Evolutionary conservation across 1,140 invertebrate genomes (phyloP).

Genomic region (Drosophila littoralis): DNA sequence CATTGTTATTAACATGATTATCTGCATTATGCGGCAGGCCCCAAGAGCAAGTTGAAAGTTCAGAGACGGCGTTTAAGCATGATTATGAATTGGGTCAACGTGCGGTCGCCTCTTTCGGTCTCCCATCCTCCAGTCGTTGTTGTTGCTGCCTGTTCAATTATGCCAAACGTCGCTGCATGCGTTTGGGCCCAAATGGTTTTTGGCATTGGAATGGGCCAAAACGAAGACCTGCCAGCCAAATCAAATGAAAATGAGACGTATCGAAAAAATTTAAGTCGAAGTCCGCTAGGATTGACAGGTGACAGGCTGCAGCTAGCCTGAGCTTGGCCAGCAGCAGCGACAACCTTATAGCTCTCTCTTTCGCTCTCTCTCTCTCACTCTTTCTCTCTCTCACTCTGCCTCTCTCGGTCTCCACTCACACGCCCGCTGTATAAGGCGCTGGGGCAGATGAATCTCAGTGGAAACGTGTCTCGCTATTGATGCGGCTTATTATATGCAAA

Average conservation of each 20-base stretch:
- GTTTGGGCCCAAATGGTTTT: conserved; percentile 42
- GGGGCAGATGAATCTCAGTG: conserved; percentile 57
- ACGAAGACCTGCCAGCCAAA: conserved; percentile 62
- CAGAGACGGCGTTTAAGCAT: conserved; percentile 80
- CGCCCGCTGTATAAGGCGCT: conserved; percentile 44
- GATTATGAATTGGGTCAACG: conserved; percentile 82
- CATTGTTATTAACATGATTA: conserved; percentile 83
- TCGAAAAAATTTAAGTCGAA: conserved; percentile 68
- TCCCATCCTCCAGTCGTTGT: neutral
- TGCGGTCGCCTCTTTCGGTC: conserved; percentile 46
- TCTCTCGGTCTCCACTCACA: conserved; percentile 17
- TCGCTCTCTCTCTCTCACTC: conserved; percentile 13
- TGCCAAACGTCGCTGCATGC: conserved; percentile 43
- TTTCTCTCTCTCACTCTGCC: neutral
- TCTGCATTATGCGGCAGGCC: conserved; percentile 74
- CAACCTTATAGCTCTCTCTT: conserved; percentile 15
- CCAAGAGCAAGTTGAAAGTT: conserved; percentile 79
- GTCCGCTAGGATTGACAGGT: conserved; percentile 72
- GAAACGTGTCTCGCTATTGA: conserved; percentile 79
- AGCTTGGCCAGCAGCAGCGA: conserved; percentile 12
- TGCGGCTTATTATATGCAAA: conserved; percentile 84
- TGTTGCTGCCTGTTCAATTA: conserved; percentile 38
- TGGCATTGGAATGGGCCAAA: conserved; percentile 29
- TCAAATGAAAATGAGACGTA: conserved; percentile 82
- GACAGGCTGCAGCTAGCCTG: conserved; percentile 50